These are phyloP conservation scores for Onychostruthus taczanowskii DNA, from an alignment of 2,113 vertebrate species.

Conservation along the genomic window DNA sequence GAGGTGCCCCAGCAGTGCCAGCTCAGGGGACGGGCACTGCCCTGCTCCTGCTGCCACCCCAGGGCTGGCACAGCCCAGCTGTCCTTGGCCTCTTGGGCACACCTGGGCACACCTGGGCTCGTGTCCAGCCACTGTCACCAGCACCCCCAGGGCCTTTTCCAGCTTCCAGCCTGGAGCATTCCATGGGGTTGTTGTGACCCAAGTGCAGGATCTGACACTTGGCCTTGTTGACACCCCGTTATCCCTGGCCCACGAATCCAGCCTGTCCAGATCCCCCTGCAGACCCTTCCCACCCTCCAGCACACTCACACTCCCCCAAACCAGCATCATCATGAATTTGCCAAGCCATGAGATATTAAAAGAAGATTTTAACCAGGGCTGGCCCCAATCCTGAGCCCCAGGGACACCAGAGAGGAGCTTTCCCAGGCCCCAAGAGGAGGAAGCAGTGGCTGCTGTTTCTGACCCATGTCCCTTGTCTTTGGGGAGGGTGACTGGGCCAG, in stretches of 20 bases:
- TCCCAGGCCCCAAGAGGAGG: background rate
- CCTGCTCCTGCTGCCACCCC: background rate
- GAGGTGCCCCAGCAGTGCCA: background rate
- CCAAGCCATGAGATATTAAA: background rate
- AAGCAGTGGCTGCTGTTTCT: background rate
- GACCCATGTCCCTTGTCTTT: background rate
- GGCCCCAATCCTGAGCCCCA: background rate
- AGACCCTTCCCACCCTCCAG: background rate
- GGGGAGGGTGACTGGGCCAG: too few relatives aligned
- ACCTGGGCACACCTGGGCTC: background rate
- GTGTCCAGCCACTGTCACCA: accelerated
- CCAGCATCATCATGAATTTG: background rate
- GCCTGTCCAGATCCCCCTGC: background rate
- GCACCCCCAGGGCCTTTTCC: background rate
- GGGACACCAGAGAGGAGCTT: background rate
- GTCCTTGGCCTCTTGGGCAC: background rate
- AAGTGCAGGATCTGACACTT: background rate
- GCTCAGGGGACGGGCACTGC: background rate
- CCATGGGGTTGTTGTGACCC: background rate
- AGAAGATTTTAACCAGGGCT: background rate
- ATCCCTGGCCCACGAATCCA: background rate
- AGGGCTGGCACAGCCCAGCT: background rate
- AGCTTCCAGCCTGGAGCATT: background rate
- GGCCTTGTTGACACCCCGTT: accelerated
- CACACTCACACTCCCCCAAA: background rate